phyloP scores from a whole-genome alignment of 2,797 vertebrate species.

The Malacoraja senta region DNA sequence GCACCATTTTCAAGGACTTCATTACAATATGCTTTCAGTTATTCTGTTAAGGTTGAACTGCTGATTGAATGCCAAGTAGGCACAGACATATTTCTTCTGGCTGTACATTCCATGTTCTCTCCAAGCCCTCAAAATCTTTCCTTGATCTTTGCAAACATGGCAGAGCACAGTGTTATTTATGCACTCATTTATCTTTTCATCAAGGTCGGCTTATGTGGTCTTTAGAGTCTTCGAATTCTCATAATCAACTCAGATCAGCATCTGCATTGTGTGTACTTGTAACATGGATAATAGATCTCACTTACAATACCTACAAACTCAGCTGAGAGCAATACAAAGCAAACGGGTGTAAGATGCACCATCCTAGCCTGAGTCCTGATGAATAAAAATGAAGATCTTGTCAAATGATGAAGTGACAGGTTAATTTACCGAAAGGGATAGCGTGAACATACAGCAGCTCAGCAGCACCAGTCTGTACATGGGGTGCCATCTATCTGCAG shows the following conservation, averaged over 20 bases:
- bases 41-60: conserved; percentile 63
- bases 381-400: conserved; percentile 83
- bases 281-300: conserved; percentile 79
- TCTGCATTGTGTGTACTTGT: conserved; percentile 71
- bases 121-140: conserved; percentile 80
- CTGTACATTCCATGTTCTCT: conserved; percentile 70
- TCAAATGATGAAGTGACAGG: conserved; percentile 85
- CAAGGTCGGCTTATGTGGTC: conserved; percentile 77
- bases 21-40: conserved; percentile 49
- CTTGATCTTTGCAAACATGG: conserved; percentile 88
- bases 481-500: conserved; percentile 93
- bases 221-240: conserved; percentile 74
- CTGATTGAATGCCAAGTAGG: conserved; percentile 63
- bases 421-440: conserved; percentile 74
- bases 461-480: conserved; percentile 74
- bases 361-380: conserved; percentile 71
- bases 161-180: conserved; percentile 75
- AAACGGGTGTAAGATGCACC: conserved; percentile 71
- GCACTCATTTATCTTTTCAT: conserved; percentile 85
- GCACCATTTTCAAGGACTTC: conserved; percentile 36
- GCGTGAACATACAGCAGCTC: conserved; percentile 54
- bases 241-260: conserved; percentile 65
- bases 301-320: conserved; percentile 74
- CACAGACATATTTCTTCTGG: conserved; percentile 67
- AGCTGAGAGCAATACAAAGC: conserved; percentile 64